Conservation (phyloP, 2,888 invertebrate species). For the Phalangium opilio region DNA sequence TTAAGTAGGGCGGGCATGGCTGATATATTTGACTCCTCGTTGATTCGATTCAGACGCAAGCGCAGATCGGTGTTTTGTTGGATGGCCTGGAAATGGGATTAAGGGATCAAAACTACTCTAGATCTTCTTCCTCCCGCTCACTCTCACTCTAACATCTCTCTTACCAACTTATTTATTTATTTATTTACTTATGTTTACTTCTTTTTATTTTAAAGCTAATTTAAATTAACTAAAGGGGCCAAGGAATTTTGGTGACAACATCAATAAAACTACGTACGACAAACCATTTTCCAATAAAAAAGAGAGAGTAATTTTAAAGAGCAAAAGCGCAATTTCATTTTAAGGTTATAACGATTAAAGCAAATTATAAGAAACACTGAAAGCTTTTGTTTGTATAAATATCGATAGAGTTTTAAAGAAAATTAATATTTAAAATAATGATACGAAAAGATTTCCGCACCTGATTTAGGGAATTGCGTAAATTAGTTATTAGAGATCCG, state of each 20-base stretch:
- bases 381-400: no score
- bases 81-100: conserved; percentile 39
- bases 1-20: conserved; percentile 29
- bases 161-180: no score
- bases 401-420: not conserved
- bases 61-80: conserved; percentile 60
- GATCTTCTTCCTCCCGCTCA: no score
- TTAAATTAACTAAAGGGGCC: no score
- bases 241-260: no score
- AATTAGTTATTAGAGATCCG: conserved; percentile 16
- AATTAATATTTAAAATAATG: not conserved
- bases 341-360: no score
- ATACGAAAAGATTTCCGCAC: conserved; percentile 17
- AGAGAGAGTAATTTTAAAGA: conserved; percentile 1
- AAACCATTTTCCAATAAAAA: not conserved
- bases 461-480: conserved; percentile 23
- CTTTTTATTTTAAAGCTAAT: no score
- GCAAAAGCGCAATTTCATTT: no score
- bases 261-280: not conserved
- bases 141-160: no score
- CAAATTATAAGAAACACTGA: no score
- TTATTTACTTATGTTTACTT: no score
- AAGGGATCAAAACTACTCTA: no score
- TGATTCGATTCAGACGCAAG: conserved; percentile 30
- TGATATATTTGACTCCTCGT: conserved; percentile 34